Conservation (phyloP, 2,888 invertebrate species). For the Cremastobaeus sp. region DNA sequence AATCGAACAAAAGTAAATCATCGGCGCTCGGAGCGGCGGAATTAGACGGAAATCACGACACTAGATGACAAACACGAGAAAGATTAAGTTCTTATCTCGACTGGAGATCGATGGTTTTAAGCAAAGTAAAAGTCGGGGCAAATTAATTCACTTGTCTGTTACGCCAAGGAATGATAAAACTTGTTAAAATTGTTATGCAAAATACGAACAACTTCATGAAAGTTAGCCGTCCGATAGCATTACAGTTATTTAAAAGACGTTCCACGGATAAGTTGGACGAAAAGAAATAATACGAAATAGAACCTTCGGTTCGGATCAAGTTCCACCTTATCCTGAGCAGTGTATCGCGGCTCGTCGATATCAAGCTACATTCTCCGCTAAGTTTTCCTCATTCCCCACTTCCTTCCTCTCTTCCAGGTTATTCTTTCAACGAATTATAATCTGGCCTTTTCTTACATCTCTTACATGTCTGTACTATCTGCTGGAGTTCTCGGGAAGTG, state of each 20-base stretch:
- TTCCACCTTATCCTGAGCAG: conserved; percentile 39
- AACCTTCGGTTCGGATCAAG: conserved; percentile 41
- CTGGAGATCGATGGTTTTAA: background rate
- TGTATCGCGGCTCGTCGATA: conserved; percentile 46
- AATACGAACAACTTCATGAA: conserved; percentile 17
- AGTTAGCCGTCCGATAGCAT: conserved; percentile 8
- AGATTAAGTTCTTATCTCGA: background rate
- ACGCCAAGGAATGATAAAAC: conserved; percentile 11
- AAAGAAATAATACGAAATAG: conserved; percentile 40
- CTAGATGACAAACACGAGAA: conserved; percentile 1
- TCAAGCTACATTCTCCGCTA: conserved; percentile 40
- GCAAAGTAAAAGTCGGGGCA: background rate
- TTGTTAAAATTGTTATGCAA: conserved; percentile 20
- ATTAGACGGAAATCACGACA: no score
- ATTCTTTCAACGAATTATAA: no score
- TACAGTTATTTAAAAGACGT: conserved; percentile 20
- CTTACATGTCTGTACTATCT: no score
- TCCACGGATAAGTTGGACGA: conserved; percentile 12
- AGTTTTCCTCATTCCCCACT: conserved; percentile 51
- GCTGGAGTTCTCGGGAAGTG: no score
- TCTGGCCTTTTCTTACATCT: no score
- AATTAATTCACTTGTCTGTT: conserved; percentile 13
- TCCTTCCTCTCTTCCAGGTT: conserved; percentile 51
- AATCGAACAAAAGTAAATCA: background rate
- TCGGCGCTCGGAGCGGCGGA: background rate